A percentile compares a stretch with the other conserved stretches of the same genome.
Conservation (phyloP, 2,113 vertebrate genomes). For the Micronisus gabar region DNA sequence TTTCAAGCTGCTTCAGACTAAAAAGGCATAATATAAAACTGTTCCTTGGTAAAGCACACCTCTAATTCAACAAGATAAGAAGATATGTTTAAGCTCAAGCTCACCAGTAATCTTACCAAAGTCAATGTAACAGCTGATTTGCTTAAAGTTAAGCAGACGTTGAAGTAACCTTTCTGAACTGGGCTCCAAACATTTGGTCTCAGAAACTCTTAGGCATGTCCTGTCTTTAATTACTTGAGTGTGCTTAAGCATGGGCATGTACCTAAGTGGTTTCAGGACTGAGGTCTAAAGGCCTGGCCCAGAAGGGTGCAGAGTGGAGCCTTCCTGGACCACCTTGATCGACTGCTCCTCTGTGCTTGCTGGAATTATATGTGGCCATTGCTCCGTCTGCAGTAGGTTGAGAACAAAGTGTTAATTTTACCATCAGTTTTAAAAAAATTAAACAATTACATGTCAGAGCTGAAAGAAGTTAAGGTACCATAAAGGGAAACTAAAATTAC, state of each 20-base stretch:
- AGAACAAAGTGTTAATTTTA: neutral
- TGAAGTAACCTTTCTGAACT: neutral
- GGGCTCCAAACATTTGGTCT: neutral
- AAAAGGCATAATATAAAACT: neutral
- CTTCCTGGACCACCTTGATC: neutral
- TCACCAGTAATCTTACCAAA: neutral
- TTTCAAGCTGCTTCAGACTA: neutral
- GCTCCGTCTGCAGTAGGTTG: neutral
- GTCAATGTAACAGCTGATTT: neutral
- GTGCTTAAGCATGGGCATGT: neutral
- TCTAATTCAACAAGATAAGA: neutral
- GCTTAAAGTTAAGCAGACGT: neutral
- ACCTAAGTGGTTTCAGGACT: neutral
- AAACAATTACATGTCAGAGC: neutral
- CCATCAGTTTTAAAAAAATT: neutral
- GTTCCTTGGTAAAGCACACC: neutral
- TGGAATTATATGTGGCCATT: neutral
- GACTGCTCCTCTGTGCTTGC: neutral
- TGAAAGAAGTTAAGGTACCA: neutral
- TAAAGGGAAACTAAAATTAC: slow-evolving; percentile 4
- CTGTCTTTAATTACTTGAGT: neutral
- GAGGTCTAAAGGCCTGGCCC: neutral
- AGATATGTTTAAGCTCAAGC: neutral
- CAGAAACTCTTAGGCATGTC: neutral
- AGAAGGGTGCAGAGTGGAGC: neutral